Evolutionary conservation across 2,888 invertebrate species (phyloP), one percentile per base, ranked within the genome.

Genomic region (Mermis nigrescens): DNA sequence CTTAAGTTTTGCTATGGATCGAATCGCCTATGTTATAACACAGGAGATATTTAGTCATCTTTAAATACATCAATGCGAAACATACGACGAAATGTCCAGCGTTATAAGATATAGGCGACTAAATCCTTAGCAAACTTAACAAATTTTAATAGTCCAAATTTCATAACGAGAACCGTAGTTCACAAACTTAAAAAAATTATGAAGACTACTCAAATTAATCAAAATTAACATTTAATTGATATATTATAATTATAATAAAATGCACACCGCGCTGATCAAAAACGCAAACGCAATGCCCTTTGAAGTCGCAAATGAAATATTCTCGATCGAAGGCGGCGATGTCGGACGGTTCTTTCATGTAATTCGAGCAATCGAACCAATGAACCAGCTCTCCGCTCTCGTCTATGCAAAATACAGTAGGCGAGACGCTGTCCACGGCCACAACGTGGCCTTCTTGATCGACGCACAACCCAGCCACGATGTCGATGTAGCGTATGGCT

Each of bases 351-450:
- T 94, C 94, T 66, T 90, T 80, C 92, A 94, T 94, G 75, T 88
- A 88, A 75, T 90, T 88, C 73, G 89, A 89, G 78, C 92, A 92
- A 76, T 94, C 91, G 73, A 94, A 92, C 92, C 92, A 94, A 72
- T 85, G 84, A 68, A 90, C 79, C 68, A 94, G 80, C 70, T 90
- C 89, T 27, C 92, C 92, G 66, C 83, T 83, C 75, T 92, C 91
- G 57, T 85, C 83, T 67, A 92, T 84, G 63, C 89, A 84, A 76
- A 91, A 92, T 55, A 94, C 89, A 46, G 92, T 91, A 4, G 94
- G 92, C 52, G 91, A 90, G 56, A 94, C 92, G 71, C 90, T 90
- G 75, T 94, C 94, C 28, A 94, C 92, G 45, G 91, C 91, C 57
- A 92, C 91, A 67, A 94, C 92, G 68, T 90, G 83, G 53, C 63